These are phyloP conservation scores for Linnaemya tessellans DNA, from an alignment of 2,888 invertebrate genomes.

Conservation along the genomic window DNA sequence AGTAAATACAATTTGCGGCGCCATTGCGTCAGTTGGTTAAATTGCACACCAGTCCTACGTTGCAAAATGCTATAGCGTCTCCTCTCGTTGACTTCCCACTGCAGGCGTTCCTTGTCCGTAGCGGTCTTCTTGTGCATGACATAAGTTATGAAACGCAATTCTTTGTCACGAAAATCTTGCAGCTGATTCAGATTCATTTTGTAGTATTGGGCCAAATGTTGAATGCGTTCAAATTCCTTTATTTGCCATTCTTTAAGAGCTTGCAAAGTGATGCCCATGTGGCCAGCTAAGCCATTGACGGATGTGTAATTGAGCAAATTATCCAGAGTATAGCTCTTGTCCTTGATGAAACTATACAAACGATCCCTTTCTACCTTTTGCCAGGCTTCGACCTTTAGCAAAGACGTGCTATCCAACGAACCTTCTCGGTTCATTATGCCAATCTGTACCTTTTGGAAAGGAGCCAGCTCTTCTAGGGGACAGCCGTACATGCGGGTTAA, in stretches of 20 bases:
- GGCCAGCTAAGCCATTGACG: constrained; percentile 75
- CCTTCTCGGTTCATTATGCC: constrained; percentile 76
- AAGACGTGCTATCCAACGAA: constrained; percentile 76
- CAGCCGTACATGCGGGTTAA: constrained; percentile 77
- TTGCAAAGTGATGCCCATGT: constrained; percentile 76
- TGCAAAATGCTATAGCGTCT: constrained; percentile 74
- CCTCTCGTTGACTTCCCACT: constrained; percentile 76
- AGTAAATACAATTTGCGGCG: constrained; percentile 79
- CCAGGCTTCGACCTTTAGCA: constrained; percentile 78
- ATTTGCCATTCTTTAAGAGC: constrained; percentile 79
- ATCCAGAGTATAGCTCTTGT: constrained; percentile 77
- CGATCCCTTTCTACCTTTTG: constrained; percentile 80
- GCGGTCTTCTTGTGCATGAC: constrained; percentile 78
- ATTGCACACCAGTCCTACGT: constrained; percentile 74
- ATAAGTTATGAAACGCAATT: constrained; percentile 76
- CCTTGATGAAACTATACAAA: constrained; percentile 79
- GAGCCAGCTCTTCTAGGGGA: constrained; percentile 75
- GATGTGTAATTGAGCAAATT: constrained; percentile 76
- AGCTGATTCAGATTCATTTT: constrained; percentile 77
- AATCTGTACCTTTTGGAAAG: constrained; percentile 77
- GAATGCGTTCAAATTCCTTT: constrained; percentile 78
- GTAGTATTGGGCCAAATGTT: constrained; percentile 77
- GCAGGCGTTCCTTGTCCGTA: constrained; percentile 73
- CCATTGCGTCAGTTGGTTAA: constrained; percentile 77
- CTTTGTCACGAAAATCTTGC: constrained; percentile 80